A percentile compares a stretch with the other conserved stretches of the same genome.
These are phyloP conservation scores for Neosilurus hyrtlii DNA, from an alignment of 2,797 vertebrate genomes.

Conservation along the genomic window DNA sequence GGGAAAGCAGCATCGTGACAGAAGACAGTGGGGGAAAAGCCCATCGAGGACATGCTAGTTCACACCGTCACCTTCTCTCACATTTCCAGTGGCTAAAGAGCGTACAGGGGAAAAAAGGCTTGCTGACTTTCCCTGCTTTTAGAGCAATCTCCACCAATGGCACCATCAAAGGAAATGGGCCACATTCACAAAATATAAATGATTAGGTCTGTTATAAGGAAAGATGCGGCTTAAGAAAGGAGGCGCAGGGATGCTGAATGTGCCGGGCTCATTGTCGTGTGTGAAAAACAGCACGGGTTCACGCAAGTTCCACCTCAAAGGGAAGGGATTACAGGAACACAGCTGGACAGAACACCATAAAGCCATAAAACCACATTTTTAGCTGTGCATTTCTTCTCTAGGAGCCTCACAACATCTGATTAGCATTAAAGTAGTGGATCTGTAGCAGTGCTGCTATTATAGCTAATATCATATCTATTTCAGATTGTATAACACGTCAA, in stretches of 20 bases:
- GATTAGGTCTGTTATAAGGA: slow-evolving; percentile 57
- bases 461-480: slow-evolving; percentile 33
- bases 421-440: slow-evolving; percentile 70
- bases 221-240: slow-evolving; percentile 60
- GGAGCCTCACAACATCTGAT: slow-evolving; percentile 51
- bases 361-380: slow-evolving; percentile 46
- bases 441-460: slow-evolving; percentile 35
- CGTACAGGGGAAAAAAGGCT: slow-evolving; percentile 39
- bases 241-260: slow-evolving; percentile 53
- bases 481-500: slow-evolving; percentile 5
- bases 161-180: slow-evolving; percentile 65
- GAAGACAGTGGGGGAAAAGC: slow-evolving; percentile 5
- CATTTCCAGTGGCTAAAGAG: slow-evolving; percentile 4
- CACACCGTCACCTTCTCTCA: slow-evolving; percentile 38
- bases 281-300: slow-evolving; percentile 50
- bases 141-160: slow-evolving; percentile 57
- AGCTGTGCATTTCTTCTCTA: slow-evolving; percentile 23
- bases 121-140: slow-evolving; percentile 60
- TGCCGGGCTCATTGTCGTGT: slow-evolving; percentile 58
- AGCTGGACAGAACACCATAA: slow-evolving; percentile 55
- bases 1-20: slow-evolving; percentile 4
- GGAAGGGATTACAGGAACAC: slow-evolving; percentile 54
- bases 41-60: slow-evolving; percentile 39
- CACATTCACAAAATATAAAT: slow-evolving; percentile 57
- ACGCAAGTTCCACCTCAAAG: slow-evolving; percentile 46